Percentiles rank a stretch among this genome's conserved stretches.
phyloP scores from a whole-genome alignment of 2,113 vertebrate genomes.

The Parotia lawesii region DNA sequence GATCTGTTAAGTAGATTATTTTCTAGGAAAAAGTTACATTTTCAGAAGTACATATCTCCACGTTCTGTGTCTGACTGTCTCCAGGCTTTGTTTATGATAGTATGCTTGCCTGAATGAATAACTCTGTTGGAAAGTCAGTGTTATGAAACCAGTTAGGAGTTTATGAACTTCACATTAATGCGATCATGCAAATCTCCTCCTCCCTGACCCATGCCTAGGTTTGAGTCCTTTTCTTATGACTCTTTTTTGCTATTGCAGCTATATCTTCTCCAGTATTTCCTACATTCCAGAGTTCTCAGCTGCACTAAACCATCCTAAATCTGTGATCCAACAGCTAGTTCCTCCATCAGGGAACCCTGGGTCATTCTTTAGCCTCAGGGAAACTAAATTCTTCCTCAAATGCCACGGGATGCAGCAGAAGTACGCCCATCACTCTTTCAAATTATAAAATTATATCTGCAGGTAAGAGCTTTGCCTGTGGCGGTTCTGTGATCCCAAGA shows the following conservation, averaged over 20 bases:
- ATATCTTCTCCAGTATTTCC: not conserved
- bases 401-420: not conserved
- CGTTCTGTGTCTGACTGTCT: not conserved
- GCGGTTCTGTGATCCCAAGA: not conserved
- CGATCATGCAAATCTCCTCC: not conserved
- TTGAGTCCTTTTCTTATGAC: not conserved
- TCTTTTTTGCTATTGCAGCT: not conserved
- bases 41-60: not conserved
- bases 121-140: not conserved
- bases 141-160: not conserved
- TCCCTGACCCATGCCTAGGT: not conserved
- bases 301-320: not conserved
- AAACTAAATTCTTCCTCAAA: not conserved
- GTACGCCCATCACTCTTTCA: not conserved
- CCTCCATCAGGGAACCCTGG: not conserved
- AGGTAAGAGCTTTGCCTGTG: not conserved
- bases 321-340: not conserved
- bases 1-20: constrained; percentile 2
- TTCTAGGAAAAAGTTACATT: not conserved
- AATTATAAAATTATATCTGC: not conserved
- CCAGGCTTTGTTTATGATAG: not conserved
- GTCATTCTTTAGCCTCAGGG: not conserved
- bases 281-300: not conserved
- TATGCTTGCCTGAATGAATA: not conserved
- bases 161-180: not conserved